A percentile compares a stretch with the other conserved stretches of the same genome.
phyloP scores from a whole-genome alignment of 2,888 invertebrate species.

The Carpatolechia fugitivella region DNA sequence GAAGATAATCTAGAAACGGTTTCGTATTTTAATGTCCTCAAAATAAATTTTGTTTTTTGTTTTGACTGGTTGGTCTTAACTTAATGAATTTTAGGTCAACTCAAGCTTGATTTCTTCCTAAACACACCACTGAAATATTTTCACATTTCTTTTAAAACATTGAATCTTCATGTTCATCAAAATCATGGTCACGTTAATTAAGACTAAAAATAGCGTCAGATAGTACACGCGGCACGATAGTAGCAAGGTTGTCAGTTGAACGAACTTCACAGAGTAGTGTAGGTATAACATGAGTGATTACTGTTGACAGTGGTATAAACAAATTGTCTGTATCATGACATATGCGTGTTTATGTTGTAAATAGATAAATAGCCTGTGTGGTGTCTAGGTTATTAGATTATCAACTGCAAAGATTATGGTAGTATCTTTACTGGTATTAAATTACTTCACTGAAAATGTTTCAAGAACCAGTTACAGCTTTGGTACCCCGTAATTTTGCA shows the following conservation, averaged over 20 bases:
- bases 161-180: neutral
- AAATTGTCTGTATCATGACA: neutral
- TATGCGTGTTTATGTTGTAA: neutral
- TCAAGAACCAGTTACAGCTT: neutral
- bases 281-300: neutral
- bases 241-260: conserved; percentile 47
- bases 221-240: conserved; percentile 31
- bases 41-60: no score
- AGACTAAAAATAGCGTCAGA: conserved; percentile 33
- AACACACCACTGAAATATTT: no score
- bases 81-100: no score
- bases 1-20: no score
- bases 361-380: neutral
- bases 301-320: conserved; percentile 3
- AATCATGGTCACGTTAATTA: conserved; percentile 15
- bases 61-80: no score
- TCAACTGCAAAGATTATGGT: no score
- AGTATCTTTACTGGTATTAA: neutral
- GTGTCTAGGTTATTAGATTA: neutral
- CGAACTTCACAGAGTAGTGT: conserved; percentile 29
- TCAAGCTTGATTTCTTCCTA: no score
- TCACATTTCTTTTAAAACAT: no score
- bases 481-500: neutral
- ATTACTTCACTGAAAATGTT: neutral
- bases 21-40: no score